phyloP scores from a whole-genome alignment of 2,888 invertebrate species.

The Cantharis nigra region DNA sequence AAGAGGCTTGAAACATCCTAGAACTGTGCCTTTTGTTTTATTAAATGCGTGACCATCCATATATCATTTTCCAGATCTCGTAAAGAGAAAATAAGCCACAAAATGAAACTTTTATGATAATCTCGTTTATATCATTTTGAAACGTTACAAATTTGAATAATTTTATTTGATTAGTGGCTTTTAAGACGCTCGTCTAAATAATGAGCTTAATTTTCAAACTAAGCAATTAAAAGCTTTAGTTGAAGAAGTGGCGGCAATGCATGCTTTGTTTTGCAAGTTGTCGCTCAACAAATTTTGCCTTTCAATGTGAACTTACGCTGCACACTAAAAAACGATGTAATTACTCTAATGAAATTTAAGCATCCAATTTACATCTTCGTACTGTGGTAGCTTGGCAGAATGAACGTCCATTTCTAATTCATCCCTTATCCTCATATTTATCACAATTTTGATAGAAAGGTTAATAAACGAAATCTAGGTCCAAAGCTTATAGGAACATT shows the following conservation, averaged over 20 bases:
- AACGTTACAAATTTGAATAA: neutral
- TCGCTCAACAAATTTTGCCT: constrained; percentile 13
- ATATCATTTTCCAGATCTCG: constrained; percentile 1
- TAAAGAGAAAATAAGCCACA: neutral
- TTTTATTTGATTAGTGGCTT: neutral
- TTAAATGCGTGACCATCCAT: constrained; percentile 22
- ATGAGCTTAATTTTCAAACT: neutral
- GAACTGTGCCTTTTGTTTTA: constrained; percentile 14
- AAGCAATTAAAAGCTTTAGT: neutral
- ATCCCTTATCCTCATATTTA: neutral
- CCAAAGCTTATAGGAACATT: neutral
- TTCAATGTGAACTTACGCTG: constrained; percentile 12
- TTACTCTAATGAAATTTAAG: constrained; percentile 17
- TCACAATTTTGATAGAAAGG: neutral
- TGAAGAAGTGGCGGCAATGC: neutral
- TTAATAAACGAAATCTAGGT: neutral
- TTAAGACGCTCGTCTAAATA: neutral
- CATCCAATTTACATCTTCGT: constrained; percentile 9
- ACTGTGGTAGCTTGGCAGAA: neutral
- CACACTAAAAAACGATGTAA: constrained; percentile 23
- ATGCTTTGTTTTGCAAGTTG: neutral
- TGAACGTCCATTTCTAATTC: neutral
- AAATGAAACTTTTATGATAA: neutral
- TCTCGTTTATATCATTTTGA: neutral
- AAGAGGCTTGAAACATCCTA: constrained; percentile 17